Conservation (phyloP, 1,140 invertebrate genomes). For the Rhopalosiphum padi region DNA sequence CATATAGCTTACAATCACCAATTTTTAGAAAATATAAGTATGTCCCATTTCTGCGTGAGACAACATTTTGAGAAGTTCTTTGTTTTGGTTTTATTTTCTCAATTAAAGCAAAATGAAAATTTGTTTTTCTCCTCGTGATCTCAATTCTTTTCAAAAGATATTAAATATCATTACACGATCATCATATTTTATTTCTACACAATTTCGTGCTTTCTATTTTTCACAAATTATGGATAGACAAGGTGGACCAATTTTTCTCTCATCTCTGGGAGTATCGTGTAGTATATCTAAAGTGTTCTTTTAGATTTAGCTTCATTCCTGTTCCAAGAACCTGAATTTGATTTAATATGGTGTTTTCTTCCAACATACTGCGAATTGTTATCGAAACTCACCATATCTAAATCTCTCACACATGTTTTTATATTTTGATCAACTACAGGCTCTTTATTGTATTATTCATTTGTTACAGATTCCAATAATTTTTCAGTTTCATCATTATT, state of each 20-base stretch:
- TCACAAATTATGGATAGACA: not conserved
- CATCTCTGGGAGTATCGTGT: not conserved
- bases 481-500: too few relatives aligned
- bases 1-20: not conserved
- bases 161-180: not conserved
- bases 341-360: not conserved
- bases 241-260: not conserved
- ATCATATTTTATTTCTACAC: not conserved
- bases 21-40: not conserved
- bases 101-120: not conserved
- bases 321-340: not conserved
- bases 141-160: not conserved
- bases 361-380: not conserved
- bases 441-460: too few relatives aligned
- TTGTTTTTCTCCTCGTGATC: not conserved
- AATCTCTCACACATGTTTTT: too few relatives aligned
- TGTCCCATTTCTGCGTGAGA: not conserved
- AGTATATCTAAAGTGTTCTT: not conserved
- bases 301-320: not conserved
- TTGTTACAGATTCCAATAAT: too few relatives aligned
- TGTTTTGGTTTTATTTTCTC: not conserved
- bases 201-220: not conserved
- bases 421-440: too few relatives aligned
- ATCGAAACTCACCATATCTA: too few relatives aligned
- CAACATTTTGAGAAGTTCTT: not conserved